Percentiles rank a stretch among this genome's conserved stretches.
These are phyloP conservation scores for Drosophila anomalipes DNA, from an alignment of 2,888 invertebrate genomes.

Conservation along the genomic window DNA sequence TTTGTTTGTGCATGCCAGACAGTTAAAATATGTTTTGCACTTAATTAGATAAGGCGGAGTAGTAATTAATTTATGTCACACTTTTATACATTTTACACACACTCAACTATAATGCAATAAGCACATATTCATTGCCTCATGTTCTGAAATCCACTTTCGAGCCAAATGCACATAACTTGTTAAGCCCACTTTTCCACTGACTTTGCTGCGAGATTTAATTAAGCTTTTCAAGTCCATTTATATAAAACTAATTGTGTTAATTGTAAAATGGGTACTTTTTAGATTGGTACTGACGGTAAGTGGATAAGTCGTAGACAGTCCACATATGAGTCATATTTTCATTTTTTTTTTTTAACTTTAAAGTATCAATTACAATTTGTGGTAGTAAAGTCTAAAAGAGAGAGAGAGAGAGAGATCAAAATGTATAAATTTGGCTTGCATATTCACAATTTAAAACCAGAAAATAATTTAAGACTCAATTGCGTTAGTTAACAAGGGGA, in stretches of 20 bases:
- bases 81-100: background rate
- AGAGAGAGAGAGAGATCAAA: background rate
- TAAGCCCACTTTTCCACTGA: background rate
- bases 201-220: background rate
- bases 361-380: background rate
- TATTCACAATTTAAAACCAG: background rate
- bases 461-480: background rate
- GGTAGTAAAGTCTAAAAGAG: background rate
- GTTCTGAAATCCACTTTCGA: background rate
- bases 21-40: conserved; percentile 15
- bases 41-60: conserved; percentile 46
- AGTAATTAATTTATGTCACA: conserved; percentile 11
- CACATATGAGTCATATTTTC: background rate
- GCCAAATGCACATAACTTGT: background rate
- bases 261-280: background rate
- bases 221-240: background rate
- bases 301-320: background rate
- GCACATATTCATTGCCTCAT: background rate
- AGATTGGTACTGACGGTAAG: background rate
- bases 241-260: background rate
- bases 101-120: background rate
- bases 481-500: background rate
- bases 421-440: background rate
- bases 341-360: background rate
- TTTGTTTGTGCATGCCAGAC: background rate